Conservation (phyloP, 1,140 invertebrate species). For the Telenomus remus region DNA sequence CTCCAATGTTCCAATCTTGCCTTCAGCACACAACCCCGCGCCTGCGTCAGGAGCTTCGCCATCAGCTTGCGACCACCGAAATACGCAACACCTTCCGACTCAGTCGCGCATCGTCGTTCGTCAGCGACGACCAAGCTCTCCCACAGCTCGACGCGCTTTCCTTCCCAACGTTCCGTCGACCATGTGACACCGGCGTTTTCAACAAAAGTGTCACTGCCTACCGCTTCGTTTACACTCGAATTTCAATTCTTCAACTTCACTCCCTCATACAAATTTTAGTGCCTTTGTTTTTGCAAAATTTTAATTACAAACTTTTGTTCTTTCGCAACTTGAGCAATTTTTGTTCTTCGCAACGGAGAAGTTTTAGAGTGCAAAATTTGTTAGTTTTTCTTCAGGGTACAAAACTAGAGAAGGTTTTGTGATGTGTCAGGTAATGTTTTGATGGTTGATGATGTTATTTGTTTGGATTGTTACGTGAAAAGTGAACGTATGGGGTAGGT, state of each 20-base stretch:
- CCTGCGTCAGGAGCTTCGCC: constrained; percentile 44
- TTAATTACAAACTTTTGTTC: too few species aligned
- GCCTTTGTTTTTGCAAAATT: too few species aligned
- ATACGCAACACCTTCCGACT: constrained; percentile 58
- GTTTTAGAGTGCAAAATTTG: too few species aligned
- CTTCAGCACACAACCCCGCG: constrained; percentile 61
- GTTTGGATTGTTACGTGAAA: constrained; percentile 46
- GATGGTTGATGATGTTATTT: constrained; percentile 32
- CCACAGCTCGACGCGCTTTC: constrained; percentile 4
- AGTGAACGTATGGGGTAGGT: constrained; percentile 55
- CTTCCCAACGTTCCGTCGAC: constrained; percentile 9
- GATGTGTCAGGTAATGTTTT: constrained; percentile 29
- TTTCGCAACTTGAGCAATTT: too few species aligned
- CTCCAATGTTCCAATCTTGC: constrained; percentile 51
- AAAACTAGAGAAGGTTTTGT: constrained; percentile 3
- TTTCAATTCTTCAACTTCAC: background rate
- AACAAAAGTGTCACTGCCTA: background rate
- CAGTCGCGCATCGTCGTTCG: constrained; percentile 68
- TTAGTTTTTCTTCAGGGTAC: background rate
- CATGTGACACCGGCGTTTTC: constrained; percentile 60
- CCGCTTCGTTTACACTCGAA: too few species aligned
- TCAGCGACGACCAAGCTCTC: constrained; percentile 55
- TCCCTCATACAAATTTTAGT: too few species aligned
- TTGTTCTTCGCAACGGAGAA: too few species aligned
- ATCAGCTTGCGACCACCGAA: constrained; percentile 56